A percentile compares a stretch with the other conserved stretches of the same genome.
Conservation (phyloP, 2,888 invertebrate species). For the Arrhopalites spinosus region DNA sequence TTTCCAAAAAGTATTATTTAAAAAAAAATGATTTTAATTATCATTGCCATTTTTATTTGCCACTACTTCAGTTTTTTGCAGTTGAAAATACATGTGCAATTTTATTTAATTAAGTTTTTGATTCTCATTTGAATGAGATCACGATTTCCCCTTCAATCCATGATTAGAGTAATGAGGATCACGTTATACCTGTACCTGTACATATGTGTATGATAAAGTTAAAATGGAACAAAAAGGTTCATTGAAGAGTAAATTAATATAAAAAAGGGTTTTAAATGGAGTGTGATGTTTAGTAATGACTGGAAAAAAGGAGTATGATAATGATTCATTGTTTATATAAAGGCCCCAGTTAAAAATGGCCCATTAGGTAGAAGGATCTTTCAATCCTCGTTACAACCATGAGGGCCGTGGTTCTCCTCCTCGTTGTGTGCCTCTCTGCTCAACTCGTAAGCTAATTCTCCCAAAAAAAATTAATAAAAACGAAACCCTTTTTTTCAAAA, state of each 20-base stretch:
- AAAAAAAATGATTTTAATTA: neutral
- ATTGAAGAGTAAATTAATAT: too few relatives aligned
- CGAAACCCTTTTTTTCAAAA: neutral
- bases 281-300: too few relatives aligned
- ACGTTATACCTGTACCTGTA: too few relatives aligned
- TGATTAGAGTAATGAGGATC: conserved; percentile 20
- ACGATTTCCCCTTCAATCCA: neutral
- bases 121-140: too few relatives aligned
- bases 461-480: neutral
- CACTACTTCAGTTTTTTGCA: too few relatives aligned
- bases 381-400: conserved; percentile 19
- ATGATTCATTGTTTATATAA: conserved; percentile 11
- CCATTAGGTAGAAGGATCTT: conserved; percentile 20
- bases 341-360: neutral
- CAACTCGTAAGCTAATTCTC: conserved; percentile 20
- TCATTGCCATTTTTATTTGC: too few relatives aligned
- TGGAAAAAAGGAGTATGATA: neutral
- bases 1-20: neutral
- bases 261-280: too few relatives aligned
- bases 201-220: neutral
- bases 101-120: neutral
- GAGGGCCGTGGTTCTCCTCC: conserved; percentile 32
- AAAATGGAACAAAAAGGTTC: neutral
- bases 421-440: conserved; percentile 18
- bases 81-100: neutral